Evolutionary conservation across 2,113 vertebrate species (phyloP), one percentile per base, ranked within the genome.

Genomic region (Neolamprologus fasciatus): DNA sequence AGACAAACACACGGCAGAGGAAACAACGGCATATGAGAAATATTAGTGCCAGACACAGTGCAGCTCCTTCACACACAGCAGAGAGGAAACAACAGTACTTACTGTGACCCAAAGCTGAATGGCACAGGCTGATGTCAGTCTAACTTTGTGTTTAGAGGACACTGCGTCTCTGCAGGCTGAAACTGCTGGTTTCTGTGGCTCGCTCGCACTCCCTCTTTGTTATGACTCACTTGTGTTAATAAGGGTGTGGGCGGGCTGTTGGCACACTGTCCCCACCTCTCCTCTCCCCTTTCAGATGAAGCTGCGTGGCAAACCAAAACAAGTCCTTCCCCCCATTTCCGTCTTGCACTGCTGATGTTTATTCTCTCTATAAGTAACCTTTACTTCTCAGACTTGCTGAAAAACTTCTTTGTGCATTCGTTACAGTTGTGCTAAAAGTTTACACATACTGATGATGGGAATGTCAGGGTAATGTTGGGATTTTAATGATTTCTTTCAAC

Each of bases 171-270:
- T 61, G 68, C 61, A 21, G 35, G 47, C 89, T 85, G 87, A 85
- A 85, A 81, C 80, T 3, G 80, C 81, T 89, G 82, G 6, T 16
- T 79, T 84, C 82, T 87, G 40, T 55, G 35, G 26, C 83, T 89
- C 57, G 21, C 90, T 76, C 37, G 23, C 54, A 11, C 84, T 89
- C 68, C 23, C 23, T 76, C 83, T n/a, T 23, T 91, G 86, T 89
- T 85, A 81, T 95, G 96, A 96, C 91, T 96, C 93, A 94, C 63
- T 86, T 76, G 51, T 89, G 86, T 47, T 91, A 63, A 87, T 86
- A 85, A 83, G 86, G 19, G 80, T 89, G 89, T 89, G 92, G 94
- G 93, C 71, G 37, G 90, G 71, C 78, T 90, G 19, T 89, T 83
- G n/a, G 58, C 47, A 37, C 40, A 90, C 89, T 73, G n/a, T 42